A percentile compares a stretch with the other conserved stretches of the same genome.
phyloP scores from a whole-genome alignment of 2,113 vertebrate species.

The Rhagologus leucostigma region DNA sequence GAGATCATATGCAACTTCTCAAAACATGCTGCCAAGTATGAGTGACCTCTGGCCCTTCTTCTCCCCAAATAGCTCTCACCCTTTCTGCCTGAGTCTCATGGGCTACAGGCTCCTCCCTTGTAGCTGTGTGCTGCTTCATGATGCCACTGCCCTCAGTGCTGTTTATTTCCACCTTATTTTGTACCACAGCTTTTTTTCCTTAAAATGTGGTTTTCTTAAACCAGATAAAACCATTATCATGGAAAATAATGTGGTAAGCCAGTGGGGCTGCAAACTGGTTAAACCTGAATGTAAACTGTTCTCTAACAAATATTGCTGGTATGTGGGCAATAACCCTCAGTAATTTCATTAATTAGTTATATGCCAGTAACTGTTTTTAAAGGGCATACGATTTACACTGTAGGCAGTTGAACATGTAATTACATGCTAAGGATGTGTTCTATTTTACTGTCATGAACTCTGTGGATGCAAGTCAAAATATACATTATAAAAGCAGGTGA shows the following conservation, averaged over 20 bases:
- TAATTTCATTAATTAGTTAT: constrained; percentile 42
- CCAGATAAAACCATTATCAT: background rate
- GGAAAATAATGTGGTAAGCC: background rate
- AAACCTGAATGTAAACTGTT: constrained; percentile 18
- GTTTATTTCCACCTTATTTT: background rate
- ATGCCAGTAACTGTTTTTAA: constrained; percentile 20
- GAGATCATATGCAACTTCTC: background rate
- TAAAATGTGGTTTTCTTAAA: background rate
- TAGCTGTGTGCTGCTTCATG: background rate
- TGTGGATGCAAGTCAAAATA: background rate
- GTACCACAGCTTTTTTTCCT: background rate
- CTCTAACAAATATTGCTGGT: background rate
- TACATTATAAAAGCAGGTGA: background rate
- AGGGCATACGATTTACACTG: background rate
- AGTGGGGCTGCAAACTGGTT: background rate
- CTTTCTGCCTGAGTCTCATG: background rate
- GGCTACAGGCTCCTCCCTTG: background rate
- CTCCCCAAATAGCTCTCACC: background rate
- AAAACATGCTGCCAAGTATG: background rate
- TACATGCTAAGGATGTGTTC: background rate
- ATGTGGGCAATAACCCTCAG: background rate
- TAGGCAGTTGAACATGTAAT: background rate
- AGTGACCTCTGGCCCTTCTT: background rate
- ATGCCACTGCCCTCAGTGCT: background rate
- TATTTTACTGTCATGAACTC: background rate